A percentile compares a stretch with the other conserved stretches of the same genome.
These are phyloP conservation scores for Spilogale gracilis DNA, from an alignment of 2,113 vertebrate genomes.

Conservation along the genomic window DNA sequence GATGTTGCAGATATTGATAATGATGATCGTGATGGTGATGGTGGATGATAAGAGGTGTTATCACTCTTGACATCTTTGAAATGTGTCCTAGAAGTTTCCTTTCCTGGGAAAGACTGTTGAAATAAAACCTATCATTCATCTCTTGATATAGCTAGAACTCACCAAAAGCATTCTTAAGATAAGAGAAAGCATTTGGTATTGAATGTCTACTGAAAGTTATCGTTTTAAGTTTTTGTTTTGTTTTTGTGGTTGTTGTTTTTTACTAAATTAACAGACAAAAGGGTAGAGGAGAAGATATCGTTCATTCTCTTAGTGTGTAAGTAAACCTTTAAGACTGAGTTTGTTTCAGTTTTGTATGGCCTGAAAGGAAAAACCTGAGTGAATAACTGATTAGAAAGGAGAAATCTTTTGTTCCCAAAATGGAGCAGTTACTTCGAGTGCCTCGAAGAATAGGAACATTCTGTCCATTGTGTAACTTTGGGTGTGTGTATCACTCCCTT, in stretches of 20 bases:
- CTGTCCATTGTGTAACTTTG: neutral
- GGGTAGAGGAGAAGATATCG: neutral
- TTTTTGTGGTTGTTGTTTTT: neutral
- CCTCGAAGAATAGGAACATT: neutral
- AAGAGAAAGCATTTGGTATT: neutral
- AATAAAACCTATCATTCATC: neutral
- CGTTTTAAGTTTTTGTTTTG: neutral
- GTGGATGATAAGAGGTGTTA: neutral
- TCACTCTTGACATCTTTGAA: neutral
- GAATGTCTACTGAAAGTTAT: neutral
- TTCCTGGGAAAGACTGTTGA: neutral
- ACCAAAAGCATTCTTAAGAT: neutral
- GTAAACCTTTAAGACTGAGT: neutral
- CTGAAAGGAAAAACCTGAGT: neutral
- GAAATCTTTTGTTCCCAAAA: neutral
- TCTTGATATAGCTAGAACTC: neutral
- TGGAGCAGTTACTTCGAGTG: neutral
- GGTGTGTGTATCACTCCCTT: neutral
- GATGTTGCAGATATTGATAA: neutral
- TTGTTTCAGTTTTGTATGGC: neutral
- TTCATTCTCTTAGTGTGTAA: neutral
- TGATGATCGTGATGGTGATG: neutral
- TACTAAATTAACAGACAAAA: neutral
- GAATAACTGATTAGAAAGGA: neutral
- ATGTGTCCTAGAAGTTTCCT: neutral